Evolutionary conservation across 92 coral and sea anemone species (phyloP).

Genomic region (Umimayanthus chanpuru): DNA sequence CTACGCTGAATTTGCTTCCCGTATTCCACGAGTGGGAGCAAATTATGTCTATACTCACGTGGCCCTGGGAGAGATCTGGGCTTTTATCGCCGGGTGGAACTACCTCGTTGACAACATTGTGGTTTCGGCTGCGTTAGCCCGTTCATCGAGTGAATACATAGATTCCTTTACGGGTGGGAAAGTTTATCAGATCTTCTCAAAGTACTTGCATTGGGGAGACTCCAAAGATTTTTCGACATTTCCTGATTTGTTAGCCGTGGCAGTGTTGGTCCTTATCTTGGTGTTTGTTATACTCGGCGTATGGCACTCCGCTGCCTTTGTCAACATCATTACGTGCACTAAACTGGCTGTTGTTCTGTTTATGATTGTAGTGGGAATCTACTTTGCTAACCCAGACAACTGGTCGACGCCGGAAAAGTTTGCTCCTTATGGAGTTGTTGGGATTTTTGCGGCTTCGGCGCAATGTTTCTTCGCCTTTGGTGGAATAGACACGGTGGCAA

Average conservation of each 20-base stretch:
- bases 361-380: conserved; percentile 57
- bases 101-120: conserved; percentile 50
- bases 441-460: conserved; percentile 71
- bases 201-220: conserved; percentile 30
- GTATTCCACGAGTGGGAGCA: conserved; percentile 60
- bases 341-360: conserved; percentile 60
- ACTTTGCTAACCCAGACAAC: conserved; percentile 50
- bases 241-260: conserved; percentile 70
- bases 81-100: conserved; percentile 66
- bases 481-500: conserved; percentile 77
- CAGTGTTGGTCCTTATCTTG: conserved; percentile 41
- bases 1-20: conserved; percentile 69
- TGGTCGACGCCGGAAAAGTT: conserved; percentile 79
- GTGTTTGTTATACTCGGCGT: conserved; percentile 59
- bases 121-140: conserved; percentile 43
- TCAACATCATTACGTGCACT: conserved; percentile 50
- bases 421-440: conserved; percentile 73
- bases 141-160: conserved; percentile 61
- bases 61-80: conserved; percentile 68
- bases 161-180: conserved; percentile 40
- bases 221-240: conserved; percentile 48
- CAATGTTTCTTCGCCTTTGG: conserved; percentile 72
- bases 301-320: conserved; percentile 51
- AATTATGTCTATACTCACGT: conserved; percentile 64
- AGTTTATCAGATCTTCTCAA: conserved; percentile 7